Evolutionary conservation across 2,113 vertebrate genomes (phyloP), one percentile per base, ranked within the genome.

Genomic region (Tachycineta bicolor): DNA sequence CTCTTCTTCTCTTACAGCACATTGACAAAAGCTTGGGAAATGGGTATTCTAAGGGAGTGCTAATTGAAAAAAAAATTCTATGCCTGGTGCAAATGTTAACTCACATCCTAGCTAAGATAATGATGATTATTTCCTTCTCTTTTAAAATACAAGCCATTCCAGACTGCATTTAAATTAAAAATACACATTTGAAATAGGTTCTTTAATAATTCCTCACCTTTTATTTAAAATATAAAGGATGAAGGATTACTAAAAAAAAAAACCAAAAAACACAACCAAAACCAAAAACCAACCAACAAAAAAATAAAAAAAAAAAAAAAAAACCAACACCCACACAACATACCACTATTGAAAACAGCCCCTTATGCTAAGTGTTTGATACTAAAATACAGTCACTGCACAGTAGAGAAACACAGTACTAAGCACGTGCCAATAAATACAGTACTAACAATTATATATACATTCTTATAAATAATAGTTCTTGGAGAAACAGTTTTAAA

Each of bases 11-110:
- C 97, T 86, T 92, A 41, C 83, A 92, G 93, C 96, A 96, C 97
- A 76, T 44, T 95, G 96, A 98, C 98, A 98, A 98, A 98, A 97
- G 98, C 97, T 95, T 94, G 56, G 91, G 93, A 93, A 97, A 96
- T 43, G 81, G 67, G 93, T 92, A 98, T 98, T 97, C 97, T 98
- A 97, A 98, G 96, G 95, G 91, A 91, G 96, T 90, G 97, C 95
- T 98, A 98, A 98, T 98, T 98, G 98, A 97, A 98, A 92, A 94
- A 83, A 88, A 69, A 58, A 83, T 14, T 65, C 97, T 95, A 89
- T 96, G 83, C 79, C 96, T 96, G 90, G 95, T 95, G 87, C 94
- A 97, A 98, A 97, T 90, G 96, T 96, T 98, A 98, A 92, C 94
- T 89, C 68, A 60, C 89, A 93, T 94, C 89, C 89, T 93, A 97